Evolutionary conservation across 2,797 vertebrate genomes (phyloP), one percentile per base, ranked within the genome.

Genomic region (Smutsia temminckii): DNA sequence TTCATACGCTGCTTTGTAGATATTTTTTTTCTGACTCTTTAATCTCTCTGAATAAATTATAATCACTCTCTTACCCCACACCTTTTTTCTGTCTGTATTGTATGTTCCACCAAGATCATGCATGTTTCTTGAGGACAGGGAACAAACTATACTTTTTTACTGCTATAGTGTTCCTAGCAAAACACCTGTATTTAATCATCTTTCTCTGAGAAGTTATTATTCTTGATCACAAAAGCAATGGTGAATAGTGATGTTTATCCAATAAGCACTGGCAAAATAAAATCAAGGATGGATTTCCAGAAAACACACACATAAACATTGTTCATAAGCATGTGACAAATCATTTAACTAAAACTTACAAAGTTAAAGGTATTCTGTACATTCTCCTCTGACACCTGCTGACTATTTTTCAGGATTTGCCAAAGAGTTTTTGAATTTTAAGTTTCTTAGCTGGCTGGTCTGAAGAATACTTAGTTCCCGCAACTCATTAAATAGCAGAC

Each of bases 401-500:
- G 14, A 37, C 74, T 87, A 4, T 85, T 88, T 74, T 72, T 78
- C 12, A 74, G 7, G 34, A 34, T 11, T 88, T 81, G 1, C 64
- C 63, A 81, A 53, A 20, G 78, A 32, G 55, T n/a, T 57, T 94
- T 81, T 84, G 59, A 74, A 89, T 34, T 37, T 57, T 66, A 32
- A 11, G 12, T 21, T 68, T 83, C 53, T 3, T 59, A 29, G 18
- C 9, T 95, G 40, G 0, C 12, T 95, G 40, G 0, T 87, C 55
- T 88, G 85, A 92, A 75, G 18, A 87, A 21, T 46, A 87, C 1
- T 78, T 57, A 16, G 21, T 40, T 69, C 40, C 55, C 90, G 61
- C 42, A 63, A 27, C 61, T 32, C 9, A 51, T 91, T 64, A 96
- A 95, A 63, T 25, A 78, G 81, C 25, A 80, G 85, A 86, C 92